These are phyloP conservation scores for Drosophila melanica DNA, from an alignment of 1,140 invertebrate genomes.

Conservation along the genomic window DNA sequence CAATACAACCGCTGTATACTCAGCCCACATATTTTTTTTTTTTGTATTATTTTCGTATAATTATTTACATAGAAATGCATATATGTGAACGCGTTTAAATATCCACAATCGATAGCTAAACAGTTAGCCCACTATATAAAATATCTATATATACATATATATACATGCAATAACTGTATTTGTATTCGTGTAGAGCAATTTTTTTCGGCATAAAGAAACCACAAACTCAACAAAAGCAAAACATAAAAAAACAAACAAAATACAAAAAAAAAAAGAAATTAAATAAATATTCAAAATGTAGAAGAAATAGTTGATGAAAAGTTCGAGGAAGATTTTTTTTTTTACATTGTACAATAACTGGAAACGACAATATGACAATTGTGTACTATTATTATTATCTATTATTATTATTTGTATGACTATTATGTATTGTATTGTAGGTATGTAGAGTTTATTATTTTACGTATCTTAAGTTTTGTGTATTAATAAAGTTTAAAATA, in stretches of 20 bases:
- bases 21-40: conserved; percentile 67
- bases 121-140: conserved; percentile 21
- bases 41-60: conserved; percentile 71
- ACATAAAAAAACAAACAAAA: background rate
- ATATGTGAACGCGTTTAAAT: conserved; percentile 65
- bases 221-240: background rate
- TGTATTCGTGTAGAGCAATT: background rate
- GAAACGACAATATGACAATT: conserved; percentile 79
- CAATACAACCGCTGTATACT: conserved; percentile 66
- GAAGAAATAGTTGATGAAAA: conserved; percentile 14
- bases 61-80: conserved; percentile 67
- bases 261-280: conserved; percentile 1
- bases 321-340: conserved; percentile 46
- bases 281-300: background rate
- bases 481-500: conserved; percentile 78
- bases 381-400: conserved; percentile 78
- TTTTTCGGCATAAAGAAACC: background rate
- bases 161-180: conserved; percentile 24
- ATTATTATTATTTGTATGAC: conserved; percentile 77
- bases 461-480: conserved; percentile 77
- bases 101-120: conserved; percentile 47
- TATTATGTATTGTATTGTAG: conserved; percentile 83
- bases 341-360: conserved; percentile 75
- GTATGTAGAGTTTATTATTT: conserved; percentile 83
- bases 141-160: conserved; percentile 27